Conservation (phyloP, 1,140 invertebrate species). For the Atta colombica region DNA sequence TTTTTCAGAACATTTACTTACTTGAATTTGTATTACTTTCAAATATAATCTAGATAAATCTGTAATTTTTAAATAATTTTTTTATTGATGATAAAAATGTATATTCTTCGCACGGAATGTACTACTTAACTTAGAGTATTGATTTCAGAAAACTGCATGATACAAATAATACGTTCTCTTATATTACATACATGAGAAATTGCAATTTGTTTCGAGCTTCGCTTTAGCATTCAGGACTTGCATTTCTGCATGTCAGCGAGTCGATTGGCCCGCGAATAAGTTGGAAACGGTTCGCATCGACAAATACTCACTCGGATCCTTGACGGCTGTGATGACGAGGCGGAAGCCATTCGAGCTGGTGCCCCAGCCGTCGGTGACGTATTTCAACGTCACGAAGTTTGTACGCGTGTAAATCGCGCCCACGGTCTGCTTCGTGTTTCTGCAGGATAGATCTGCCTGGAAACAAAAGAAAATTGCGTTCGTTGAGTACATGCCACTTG, state of each 20-base stretch:
- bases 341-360: constrained; percentile 96
- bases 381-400: constrained; percentile 97
- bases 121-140: background rate
- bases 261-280: constrained; percentile 5
- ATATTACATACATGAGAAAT: constrained; percentile 11
- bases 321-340: constrained; percentile 97
- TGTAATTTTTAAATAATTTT: too few relatives aligned
- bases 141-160: background rate
- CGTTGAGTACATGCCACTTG: constrained; percentile 57
- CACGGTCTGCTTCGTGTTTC: constrained; percentile 94
- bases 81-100: background rate
- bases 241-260: constrained; percentile 8
- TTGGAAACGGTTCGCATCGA: constrained; percentile 46
- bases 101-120: background rate
- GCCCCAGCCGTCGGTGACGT: constrained; percentile 97
- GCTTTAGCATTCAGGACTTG: background rate
- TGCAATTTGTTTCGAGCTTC: constrained; percentile 12
- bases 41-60: too few relatives aligned
- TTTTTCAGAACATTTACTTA: too few relatives aligned
- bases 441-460: constrained; percentile 96
- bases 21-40: too few relatives aligned
- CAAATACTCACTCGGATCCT: constrained; percentile 94
- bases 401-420: constrained; percentile 95
- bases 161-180: background rate
- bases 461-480: constrained; percentile 80